These are phyloP conservation scores for Sebastolobus altivelis DNA, from an alignment of 2,797 vertebrate species.

Conservation along the genomic window DNA sequence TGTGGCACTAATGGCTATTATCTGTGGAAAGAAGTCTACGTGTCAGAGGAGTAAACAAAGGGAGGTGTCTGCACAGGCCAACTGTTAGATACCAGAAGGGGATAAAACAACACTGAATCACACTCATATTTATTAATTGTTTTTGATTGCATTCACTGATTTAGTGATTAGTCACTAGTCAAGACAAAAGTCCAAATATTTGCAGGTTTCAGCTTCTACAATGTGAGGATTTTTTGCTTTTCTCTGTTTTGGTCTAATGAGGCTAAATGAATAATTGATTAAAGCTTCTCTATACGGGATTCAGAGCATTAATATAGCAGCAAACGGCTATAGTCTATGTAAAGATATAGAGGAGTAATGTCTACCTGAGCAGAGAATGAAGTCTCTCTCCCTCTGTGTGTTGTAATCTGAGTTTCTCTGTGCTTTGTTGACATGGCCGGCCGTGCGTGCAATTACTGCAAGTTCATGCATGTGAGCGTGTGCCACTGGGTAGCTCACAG, in stretches of 20 bases:
- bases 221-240: too few species aligned
- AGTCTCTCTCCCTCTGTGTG: too few species aligned
- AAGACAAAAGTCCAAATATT: background rate
- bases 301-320: too few species aligned
- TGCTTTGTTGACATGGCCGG: too few species aligned
- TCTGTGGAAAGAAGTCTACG: conserved; percentile 26
- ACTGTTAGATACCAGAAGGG: conserved; percentile 19
- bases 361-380: too few species aligned
- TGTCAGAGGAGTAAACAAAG: conserved; percentile 53
- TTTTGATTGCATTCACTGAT: background rate
- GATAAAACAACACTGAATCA: conserved; percentile 8
- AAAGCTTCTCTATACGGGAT: too few species aligned
- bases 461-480: too few species aligned
- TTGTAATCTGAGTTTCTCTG: too few species aligned
- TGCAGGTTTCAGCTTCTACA: background rate
- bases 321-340: too few species aligned
- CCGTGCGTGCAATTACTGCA: too few species aligned
- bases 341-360: too few species aligned
- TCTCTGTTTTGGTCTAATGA: background rate
- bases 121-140: background rate
- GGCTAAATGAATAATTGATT: background rate
- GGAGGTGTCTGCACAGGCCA: conserved; percentile 12
- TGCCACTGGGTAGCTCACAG: too few species aligned
- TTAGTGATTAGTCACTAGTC: background rate
- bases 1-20: conserved; percentile 60